Percentiles rank a stretch among this genome's conserved stretches.
Conservation (phyloP, 2,113 vertebrate species). For the Leucoraja erinaceus region DNA sequence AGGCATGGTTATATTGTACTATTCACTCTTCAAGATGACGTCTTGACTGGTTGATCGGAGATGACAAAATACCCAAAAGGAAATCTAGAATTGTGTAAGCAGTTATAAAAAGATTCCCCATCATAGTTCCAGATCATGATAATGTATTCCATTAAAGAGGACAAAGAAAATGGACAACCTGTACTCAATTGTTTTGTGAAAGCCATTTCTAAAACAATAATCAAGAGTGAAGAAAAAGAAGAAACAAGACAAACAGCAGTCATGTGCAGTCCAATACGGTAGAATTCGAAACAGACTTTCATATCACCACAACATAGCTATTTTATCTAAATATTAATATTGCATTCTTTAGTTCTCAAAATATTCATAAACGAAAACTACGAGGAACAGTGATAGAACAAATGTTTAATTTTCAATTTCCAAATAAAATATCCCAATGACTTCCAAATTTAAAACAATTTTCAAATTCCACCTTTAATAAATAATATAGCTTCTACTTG, state of each 20-base stretch:
- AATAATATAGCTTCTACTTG: background rate
- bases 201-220: background rate
- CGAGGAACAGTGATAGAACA: background rate
- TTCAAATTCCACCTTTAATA: background rate
- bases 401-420: constrained; percentile 1
- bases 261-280: background rate
- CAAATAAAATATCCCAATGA: background rate
- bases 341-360: background rate
- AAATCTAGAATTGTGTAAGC: background rate
- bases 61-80: background rate
- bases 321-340: background rate
- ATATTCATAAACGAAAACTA: background rate
- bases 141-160: background rate
- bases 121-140: background rate
- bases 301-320: background rate
- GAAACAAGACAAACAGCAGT: background rate
- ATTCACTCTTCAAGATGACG: background rate
- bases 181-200: background rate
- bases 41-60: too few species aligned
- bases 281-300: background rate
- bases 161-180: background rate
- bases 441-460: constrained; percentile 1
- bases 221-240: background rate
- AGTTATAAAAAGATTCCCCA: background rate
- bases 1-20: too few species aligned